Conservation (phyloP, 2,797 vertebrate genomes). For the Pipistrellus kuhlii region DNA sequence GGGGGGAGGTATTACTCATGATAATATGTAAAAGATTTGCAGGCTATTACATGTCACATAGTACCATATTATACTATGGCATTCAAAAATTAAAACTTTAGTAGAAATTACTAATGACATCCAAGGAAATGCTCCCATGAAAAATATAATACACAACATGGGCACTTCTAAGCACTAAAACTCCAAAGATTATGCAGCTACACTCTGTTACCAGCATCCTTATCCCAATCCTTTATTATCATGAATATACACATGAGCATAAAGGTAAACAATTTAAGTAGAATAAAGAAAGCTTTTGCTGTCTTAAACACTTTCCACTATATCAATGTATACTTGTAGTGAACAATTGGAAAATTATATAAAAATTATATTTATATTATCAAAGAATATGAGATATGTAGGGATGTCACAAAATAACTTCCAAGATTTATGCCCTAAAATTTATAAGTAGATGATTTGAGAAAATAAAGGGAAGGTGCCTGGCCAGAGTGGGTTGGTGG, state of each 20-base stretch:
- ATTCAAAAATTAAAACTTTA: background rate
- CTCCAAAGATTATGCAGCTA: background rate
- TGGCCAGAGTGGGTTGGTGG: too few relatives aligned
- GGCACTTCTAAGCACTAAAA: background rate
- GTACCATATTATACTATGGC: background rate
- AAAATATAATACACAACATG: background rate
- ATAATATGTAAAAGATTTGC: background rate
- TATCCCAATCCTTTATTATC: background rate
- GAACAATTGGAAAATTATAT: slow-evolving; percentile 11
- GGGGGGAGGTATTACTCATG: background rate
- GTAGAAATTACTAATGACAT: background rate
- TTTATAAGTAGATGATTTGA: background rate
- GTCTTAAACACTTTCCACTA: background rate
- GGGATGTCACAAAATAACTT: background rate
- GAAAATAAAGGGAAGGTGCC: background rate
- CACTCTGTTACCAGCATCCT: too few relatives aligned
- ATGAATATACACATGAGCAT: background rate
- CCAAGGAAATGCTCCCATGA: background rate
- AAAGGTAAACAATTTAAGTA: background rate
- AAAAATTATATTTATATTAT: background rate
- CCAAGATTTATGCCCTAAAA: background rate
- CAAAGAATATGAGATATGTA: background rate
- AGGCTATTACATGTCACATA: background rate
- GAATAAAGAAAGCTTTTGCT: background rate
- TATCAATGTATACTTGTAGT: background rate